Base-by-base conservation (phyloP, 2,888 invertebrate genomes). In the Plagodis pulveraria region DNA sequence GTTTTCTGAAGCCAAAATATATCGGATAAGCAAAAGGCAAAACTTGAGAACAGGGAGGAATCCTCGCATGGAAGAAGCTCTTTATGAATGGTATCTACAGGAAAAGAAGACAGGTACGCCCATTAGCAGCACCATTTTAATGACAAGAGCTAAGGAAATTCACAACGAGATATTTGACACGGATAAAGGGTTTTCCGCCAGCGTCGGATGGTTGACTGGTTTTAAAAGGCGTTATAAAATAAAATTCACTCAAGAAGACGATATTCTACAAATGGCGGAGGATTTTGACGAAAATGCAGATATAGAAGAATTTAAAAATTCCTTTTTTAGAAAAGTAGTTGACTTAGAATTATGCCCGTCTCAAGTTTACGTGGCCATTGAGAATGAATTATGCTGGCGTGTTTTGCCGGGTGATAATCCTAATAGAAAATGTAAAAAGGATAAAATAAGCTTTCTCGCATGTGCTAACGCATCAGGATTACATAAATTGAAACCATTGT, bases 351-450 rank as follows among this genome's bases (percentile, higher is more conserved):
- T 60, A 10, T 56, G 56, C 12, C 51, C 52, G 46, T 60, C 60
- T 9, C 67, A 66, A 60, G 58, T 70, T 44, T 72, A 67, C 41
- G 63, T 69, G 57, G 72, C 63, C 35, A 67, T 65, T 10, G 64
- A 70, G 45, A 65, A 63, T n/a, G 65, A 64, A 49, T 56, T 69
- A 36, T 72, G 66, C 43, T 71, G 69, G 67, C 67, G 65, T 52
- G 49, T 69, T 56, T 57, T 66, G 46, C 68, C 66, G 12, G 61
- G 60, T 59, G 65, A 61, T 22, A 61, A 62, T 52, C 59, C 56
- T 50, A 63, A 59, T 12, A 36, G 46, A 52, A 50, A 44, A 36
- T 36, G 38, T n/a, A 63, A 46, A 32, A 64, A 65, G 40, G 63
- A 72, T 52, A 53, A 65, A 52, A 50, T 68, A 43, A 65, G 56